Percentiles rank a stretch among this genome's conserved stretches.
phyloP scores from a whole-genome alignment of 1,140 invertebrate genomes.

The Cylas formicarius region DNA sequence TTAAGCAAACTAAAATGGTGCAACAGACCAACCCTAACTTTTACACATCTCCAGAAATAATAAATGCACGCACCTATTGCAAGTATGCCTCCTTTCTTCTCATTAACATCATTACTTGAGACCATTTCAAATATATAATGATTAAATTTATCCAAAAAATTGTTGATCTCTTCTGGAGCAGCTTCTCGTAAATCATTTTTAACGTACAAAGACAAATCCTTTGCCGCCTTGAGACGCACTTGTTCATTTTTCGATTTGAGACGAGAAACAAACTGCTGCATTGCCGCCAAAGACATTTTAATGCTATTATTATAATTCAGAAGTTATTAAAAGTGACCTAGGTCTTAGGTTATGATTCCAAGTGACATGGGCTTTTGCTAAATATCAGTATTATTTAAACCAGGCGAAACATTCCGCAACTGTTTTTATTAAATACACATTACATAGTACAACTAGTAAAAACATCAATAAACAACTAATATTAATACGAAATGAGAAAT shows the following conservation, averaged over 20 bases:
- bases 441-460: too few species aligned
- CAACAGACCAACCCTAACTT: background rate
- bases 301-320: too few species aligned
- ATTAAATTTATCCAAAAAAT: slow-evolving; percentile 92
- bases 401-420: too few species aligned
- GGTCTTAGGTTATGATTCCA: too few species aligned
- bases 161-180: slow-evolving; percentile 80
- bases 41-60: background rate
- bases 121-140: slow-evolving; percentile 96
- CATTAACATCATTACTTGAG: slow-evolving; percentile 82
- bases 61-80: slow-evolving; percentile 70
- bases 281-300: slow-evolving; percentile 54
- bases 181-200: slow-evolving; percentile 88
- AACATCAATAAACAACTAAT: too few species aligned
- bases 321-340: too few species aligned
- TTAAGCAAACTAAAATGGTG: slow-evolving; percentile 70
- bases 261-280: slow-evolving; percentile 74
- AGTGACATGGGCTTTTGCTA: too few species aligned
- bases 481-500: too few species aligned
- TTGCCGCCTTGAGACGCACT: slow-evolving; percentile 71
- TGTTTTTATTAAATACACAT: too few species aligned
- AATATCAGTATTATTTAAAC: too few species aligned
- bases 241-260: slow-evolving; percentile 87
- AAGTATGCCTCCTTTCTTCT: slow-evolving; percentile 91
- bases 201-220: slow-evolving; percentile 83